Conservation (phyloP, 2,113 vertebrate species). For the Cryptomyrus ogoouensis region DNA sequence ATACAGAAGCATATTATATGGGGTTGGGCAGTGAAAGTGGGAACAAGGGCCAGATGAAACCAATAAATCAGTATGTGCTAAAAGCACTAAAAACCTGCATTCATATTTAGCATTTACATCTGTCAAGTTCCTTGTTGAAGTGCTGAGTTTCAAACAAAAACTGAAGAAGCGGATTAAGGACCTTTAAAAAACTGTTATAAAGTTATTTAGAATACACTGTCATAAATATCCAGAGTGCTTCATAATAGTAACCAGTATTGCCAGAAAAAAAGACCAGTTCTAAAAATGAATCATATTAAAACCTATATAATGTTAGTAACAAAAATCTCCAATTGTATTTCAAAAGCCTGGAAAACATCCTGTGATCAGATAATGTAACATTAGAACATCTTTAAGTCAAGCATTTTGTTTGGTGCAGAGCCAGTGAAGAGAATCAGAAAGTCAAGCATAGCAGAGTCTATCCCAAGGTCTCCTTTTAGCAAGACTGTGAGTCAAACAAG, state of each 20-base stretch:
- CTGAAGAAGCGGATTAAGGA: neutral
- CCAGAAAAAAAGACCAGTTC: neutral
- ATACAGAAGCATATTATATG: neutral
- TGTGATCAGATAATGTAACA: neutral
- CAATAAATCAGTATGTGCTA: neutral
- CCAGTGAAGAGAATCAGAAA: neutral
- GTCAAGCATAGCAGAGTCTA: neutral
- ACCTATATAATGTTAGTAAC: neutral
- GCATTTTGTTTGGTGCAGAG: neutral
- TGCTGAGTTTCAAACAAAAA: neutral
- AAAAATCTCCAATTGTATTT: neutral
- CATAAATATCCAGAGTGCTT: neutral
- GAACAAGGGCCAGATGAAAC: neutral
- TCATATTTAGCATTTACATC: neutral
- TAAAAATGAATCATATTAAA: neutral
- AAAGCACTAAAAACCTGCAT: neutral
- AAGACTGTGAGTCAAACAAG: neutral
- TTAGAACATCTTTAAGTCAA: neutral
- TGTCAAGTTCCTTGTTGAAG: neutral
- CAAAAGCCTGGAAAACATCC: neutral
- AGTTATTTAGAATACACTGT: neutral
- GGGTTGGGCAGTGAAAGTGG: neutral
- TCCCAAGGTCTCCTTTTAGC: neutral
- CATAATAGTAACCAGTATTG: neutral
- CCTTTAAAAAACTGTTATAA: neutral